Evolutionary conservation across 2,797 vertebrate species (phyloP).

Genomic region (Smutsia gigantea): DNA sequence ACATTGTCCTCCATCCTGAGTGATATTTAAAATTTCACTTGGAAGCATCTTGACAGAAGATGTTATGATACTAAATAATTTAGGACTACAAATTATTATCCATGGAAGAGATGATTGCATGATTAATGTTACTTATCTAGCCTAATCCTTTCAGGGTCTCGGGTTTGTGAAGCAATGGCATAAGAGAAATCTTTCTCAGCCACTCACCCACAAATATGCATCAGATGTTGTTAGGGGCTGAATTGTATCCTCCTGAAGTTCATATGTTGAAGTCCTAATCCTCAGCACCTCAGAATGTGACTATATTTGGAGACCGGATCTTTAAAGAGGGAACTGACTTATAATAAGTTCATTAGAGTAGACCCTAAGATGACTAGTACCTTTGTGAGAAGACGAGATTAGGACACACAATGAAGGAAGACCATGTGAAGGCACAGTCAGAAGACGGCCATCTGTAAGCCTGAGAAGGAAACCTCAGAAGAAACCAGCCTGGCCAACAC

Average conservation of each 20-base stretch:
- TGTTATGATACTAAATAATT: not conserved
- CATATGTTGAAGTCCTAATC: not conserved
- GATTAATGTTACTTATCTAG: not conserved
- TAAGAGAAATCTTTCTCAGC: not conserved
- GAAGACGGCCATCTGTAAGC: not conserved
- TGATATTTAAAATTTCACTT: conserved; percentile 23
- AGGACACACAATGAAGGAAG: not conserved
- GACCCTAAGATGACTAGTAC: not conserved
- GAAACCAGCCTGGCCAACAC: not conserved
- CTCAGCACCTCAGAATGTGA: not conserved
- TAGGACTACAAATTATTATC: not conserved
- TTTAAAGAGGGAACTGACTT: not conserved
- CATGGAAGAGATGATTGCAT: not conserved
- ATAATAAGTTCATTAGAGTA: not conserved
- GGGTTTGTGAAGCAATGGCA: not conserved
- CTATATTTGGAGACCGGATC: not conserved
- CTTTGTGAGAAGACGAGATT: not conserved
- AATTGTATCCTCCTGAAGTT: not conserved
- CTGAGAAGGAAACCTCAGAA: not conserved
- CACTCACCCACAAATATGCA: not conserved
- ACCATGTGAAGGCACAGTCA: not conserved
- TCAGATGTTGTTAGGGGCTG: not conserved
- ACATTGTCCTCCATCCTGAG: not conserved
- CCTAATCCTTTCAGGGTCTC: not conserved
- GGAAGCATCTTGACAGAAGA: not conserved